Base-by-base conservation (phyloP, 2,113 vertebrate genomes). In the Excalfactoria chinensis region DNA sequence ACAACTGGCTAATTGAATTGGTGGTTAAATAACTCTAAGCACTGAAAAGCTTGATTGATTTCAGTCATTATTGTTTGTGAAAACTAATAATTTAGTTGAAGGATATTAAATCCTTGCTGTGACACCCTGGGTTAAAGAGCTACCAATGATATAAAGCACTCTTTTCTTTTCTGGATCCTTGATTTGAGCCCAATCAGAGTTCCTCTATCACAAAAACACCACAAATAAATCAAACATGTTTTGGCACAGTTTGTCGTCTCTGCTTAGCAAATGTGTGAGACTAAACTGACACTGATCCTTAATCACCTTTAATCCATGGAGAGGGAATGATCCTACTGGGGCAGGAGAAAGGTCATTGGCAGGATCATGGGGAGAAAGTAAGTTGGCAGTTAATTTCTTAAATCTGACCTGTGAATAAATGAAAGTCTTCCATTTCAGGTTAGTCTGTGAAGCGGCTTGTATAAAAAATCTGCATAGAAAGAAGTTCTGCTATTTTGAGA, bases 241-340 rank as follows among this genome's bases (percentile, higher is more conserved):
- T 96, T 96, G 95, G 91, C 96, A 93, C 88, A 94, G 86, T 95
- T 94, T 94, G 93, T 89, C 15, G 63, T 90, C 93, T 86, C 69
- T 81, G 62, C 87, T 90, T 95, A 95, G 91, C 66, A 92, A 94
- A 89, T 93, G 48, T 90, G 23, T 95, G 93, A 95, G 93, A 92
- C 95, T 93, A 79, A 95, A 96, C 82, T 95, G 96, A 97, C 96
- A 96, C 90, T 87, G 95, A 97, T 97, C 91, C 93, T 95, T 97
- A 97, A 97, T 97, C 91, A 95, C 87, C 77, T 91, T 90, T 92
- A 95, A 90, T 93, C 94, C 91, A 25, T 80, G 75, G 70, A 84
- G 63, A 70, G 46, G 70, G 84, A 90, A 88, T 88, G 88, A 93
- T 87, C 80, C 89, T 93, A 58, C 92, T 66, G 85, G 86, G 84